These are phyloP conservation scores for Drosophila imparisetae DNA, from an alignment of 2,888 invertebrate species.

Conservation along the genomic window DNA sequence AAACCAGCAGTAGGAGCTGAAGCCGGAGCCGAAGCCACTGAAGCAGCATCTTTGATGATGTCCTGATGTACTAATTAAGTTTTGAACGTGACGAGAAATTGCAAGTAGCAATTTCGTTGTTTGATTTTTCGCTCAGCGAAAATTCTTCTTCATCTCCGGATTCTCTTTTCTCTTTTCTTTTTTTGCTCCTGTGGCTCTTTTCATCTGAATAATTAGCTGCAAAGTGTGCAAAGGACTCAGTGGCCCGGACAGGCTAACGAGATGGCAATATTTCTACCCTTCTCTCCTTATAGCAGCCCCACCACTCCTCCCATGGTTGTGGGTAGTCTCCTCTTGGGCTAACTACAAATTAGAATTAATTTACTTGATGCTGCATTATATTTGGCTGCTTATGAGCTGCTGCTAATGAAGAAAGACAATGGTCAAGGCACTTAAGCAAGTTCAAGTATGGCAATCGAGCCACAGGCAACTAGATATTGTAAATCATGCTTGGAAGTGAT, in stretches of 20 bases:
- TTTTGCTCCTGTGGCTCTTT: conserved; percentile 43
- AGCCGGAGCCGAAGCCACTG: conserved; percentile 13
- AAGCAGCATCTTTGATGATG: conserved; percentile 64
- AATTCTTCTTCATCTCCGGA: conserved; percentile 13
- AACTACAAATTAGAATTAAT: conserved; percentile 79
- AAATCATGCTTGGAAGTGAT: neutral
- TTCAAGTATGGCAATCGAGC: neutral
- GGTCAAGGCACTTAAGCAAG: neutral
- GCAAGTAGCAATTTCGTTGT: conserved; percentile 80
- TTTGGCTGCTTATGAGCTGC: conserved; percentile 42
- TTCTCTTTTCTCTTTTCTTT: neutral
- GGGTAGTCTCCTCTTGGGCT: conserved; percentile 62
- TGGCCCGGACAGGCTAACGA: conserved; percentile 16
- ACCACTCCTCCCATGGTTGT: conserved; percentile 28
- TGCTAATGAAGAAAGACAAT: conserved; percentile 43
- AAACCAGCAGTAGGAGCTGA: neutral
- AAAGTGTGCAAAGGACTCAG: conserved; percentile 71
- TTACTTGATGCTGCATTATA: conserved; percentile 54
- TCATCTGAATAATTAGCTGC: conserved; percentile 80
- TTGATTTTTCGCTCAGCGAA: conserved; percentile 70
- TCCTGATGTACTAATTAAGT: conserved; percentile 81
- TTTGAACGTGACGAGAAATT: conserved; percentile 79
- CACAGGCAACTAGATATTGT: neutral
- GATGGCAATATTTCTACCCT: neutral
- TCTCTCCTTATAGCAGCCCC: too few relatives aligned